phyloP scores from a whole-genome alignment of 2,888 invertebrate genomes.

The Xestia rhomboidea region DNA sequence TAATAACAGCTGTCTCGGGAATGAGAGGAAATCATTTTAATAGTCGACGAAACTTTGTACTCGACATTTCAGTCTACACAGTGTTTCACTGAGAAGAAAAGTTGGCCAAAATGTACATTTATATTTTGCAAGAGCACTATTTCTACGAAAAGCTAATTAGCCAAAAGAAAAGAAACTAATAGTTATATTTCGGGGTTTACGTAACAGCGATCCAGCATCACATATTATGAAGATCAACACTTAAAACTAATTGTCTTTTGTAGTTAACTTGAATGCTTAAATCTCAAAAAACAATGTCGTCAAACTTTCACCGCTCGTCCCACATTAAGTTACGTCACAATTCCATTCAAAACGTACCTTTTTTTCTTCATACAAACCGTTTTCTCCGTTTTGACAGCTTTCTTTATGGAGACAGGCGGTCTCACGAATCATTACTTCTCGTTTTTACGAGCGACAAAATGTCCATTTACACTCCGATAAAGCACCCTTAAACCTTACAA shows the following conservation, averaged over 20 bases:
- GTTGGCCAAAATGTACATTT: conserved; percentile 22
- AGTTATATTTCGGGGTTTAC: conserved; percentile 17
- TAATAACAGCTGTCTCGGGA: conserved; percentile 67
- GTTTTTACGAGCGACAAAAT: conserved; percentile 59
- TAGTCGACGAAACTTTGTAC: conserved; percentile 51
- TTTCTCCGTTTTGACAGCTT: conserved; percentile 66
- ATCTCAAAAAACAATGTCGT: conserved; percentile 73
- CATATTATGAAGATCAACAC: conserved; percentile 23
- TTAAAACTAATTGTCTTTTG: conserved; percentile 61
- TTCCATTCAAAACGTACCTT: conserved; percentile 66
- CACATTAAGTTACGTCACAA: conserved; percentile 76
- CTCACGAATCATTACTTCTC: conserved; percentile 59
- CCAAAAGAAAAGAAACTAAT: conserved; percentile 1
- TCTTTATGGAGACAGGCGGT: conserved; percentile 59
- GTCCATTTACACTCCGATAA: conserved; percentile 51
- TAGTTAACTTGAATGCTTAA: conserved; percentile 37
- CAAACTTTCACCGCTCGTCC: conserved; percentile 77
- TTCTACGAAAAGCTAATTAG: conserved; percentile 14
- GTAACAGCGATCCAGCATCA: conserved; percentile 25
- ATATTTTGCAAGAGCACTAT: not conserved
- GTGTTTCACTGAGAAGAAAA: conserved; percentile 15
- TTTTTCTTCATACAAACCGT: conserved; percentile 54
- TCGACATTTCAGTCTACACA: conserved; percentile 10
- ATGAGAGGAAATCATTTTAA: conserved; percentile 69
- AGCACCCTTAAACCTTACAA: conserved; percentile 41